Conservation (phyloP, 2,888 invertebrate species). For the Torymus aiolomorphi region DNA sequence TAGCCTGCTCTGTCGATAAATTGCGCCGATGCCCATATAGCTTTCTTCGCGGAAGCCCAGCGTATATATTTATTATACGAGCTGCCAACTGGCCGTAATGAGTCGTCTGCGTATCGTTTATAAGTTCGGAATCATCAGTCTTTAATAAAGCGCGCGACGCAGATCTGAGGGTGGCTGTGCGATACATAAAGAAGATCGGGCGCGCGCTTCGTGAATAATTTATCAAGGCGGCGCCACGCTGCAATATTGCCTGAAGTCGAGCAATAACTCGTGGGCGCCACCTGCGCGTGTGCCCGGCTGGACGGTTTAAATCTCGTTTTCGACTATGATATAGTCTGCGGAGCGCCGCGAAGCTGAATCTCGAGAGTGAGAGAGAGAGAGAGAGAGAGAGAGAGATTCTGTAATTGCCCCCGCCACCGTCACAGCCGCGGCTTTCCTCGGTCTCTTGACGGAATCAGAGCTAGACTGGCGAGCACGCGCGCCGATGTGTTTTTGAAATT, state of each 20-base stretch:
- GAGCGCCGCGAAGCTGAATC: slow-evolving; percentile 27
- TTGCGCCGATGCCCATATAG: not conserved
- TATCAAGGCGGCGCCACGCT: slow-evolving; percentile 40
- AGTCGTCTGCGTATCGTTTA: not conserved
- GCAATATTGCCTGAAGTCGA: slow-evolving; percentile 55
- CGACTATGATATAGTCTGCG: slow-evolving; percentile 44
- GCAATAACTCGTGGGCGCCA: slow-evolving; percentile 55
- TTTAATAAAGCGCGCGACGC: slow-evolving; percentile 38
- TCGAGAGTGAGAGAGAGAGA: not conserved
- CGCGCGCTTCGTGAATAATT: slow-evolving; percentile 51
- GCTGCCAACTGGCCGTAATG: too few relatives aligned
- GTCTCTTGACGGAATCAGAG: not conserved
- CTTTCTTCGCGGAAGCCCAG: too few relatives aligned
- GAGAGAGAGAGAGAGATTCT: too few relatives aligned
- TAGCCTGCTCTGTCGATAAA: not conserved
- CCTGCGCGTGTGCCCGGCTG: slow-evolving; percentile 39
- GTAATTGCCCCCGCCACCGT: slow-evolving; percentile 19
- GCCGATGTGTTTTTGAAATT: not conserved
- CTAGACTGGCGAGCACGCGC: not conserved
- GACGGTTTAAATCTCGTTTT: slow-evolving; percentile 57
- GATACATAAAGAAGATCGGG: not conserved
- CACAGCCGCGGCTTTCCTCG: not conserved
- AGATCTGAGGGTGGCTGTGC: slow-evolving; percentile 20
- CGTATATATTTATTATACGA: too few relatives aligned
- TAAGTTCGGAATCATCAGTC: slow-evolving; percentile 32